These are phyloP conservation scores for Phyllopteryx taeniolatus DNA, from an alignment of 2,113 vertebrate genomes.

Conservation along the genomic window DNA sequence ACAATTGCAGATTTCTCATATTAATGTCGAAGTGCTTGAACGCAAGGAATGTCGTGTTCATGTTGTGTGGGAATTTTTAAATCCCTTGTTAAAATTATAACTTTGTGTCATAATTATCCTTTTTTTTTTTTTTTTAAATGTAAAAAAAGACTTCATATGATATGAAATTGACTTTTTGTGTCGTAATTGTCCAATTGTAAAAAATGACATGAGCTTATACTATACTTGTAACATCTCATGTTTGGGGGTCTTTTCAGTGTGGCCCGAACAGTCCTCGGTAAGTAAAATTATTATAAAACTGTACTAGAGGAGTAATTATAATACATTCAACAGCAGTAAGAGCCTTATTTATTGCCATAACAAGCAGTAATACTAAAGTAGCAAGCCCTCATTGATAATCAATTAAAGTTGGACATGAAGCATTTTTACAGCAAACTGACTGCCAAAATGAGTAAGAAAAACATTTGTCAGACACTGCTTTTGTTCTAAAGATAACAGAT, in stretches of 20 bases:
- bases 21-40: not conserved
- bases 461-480: not conserved
- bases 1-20: too few species aligned
- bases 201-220: too few species aligned
- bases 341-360: slow-evolving; percentile 52
- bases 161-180: too few species aligned
- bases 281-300: not conserved
- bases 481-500: not conserved
- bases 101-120: too few species aligned
- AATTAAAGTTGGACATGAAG: slow-evolving; percentile 7
- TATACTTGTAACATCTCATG: not conserved
- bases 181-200: too few species aligned
- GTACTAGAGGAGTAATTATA: slow-evolving; percentile 14
- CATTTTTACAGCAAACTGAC: not conserved
- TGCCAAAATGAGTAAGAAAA: not conserved
- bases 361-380: slow-evolving; percentile 20
- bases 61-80: not conserved
- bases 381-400: slow-evolving; percentile 18
- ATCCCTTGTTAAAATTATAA: not conserved
- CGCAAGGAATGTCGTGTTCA: not conserved
- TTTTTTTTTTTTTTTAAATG: too few species aligned
- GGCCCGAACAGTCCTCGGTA: not conserved
- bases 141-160: too few species aligned
- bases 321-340: slow-evolving; percentile 39
- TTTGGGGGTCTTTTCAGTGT: not conserved